Evolutionary conservation across 2,797 vertebrate genomes (phyloP), one percentile per base, ranked within the genome.

Genomic region (Falco berigora): DNA sequence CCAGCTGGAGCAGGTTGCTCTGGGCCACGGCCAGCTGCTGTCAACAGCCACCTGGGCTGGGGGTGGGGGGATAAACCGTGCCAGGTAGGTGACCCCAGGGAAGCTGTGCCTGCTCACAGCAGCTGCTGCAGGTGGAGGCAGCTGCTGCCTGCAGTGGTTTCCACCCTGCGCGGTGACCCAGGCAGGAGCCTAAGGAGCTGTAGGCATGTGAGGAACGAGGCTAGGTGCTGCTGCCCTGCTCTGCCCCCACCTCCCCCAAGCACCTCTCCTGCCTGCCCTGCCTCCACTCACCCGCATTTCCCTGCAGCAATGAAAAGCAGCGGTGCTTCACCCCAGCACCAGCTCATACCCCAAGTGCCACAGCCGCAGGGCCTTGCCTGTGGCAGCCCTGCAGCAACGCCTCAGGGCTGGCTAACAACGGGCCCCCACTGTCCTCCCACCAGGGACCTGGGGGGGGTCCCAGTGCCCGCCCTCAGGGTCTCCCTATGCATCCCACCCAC

Each of bases 371-470:
- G 23, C 52, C 82, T 42, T 2, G 7, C 25, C 56, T 8, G 17
- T 17, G 4, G 64, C 52, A 89, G 84, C 49, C 24, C 53, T 8
- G 27, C 58, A 28, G 47, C 67, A n/a, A 19, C 2, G 5, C 47
- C 66, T 20, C 3, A 2, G 47, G 38, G 7, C 55, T 86, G 42
- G 30, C 22, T 67, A 42, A 49, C 44, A 34, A 15, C 0, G 0
- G 46, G 34, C 71, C 72, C 62, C 6, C 14, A 30, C 24, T 2
- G 0, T 15, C 68, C 49, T 59, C 63, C 72, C 78, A 52, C 15
- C 32, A 36, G 61, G 24, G 21, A 49, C n/a, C 34, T 3, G 6
- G 14, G 9, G 11, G 27, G 14, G 25, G 5, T 46, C 21, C 50
- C 6, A 6, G 7, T 46, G 58, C 30, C 40, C 47, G 58, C 30